These are phyloP conservation scores for Malacosoma neustria DNA, from an alignment of 2,888 invertebrate genomes.

Conservation along the genomic window DNA sequence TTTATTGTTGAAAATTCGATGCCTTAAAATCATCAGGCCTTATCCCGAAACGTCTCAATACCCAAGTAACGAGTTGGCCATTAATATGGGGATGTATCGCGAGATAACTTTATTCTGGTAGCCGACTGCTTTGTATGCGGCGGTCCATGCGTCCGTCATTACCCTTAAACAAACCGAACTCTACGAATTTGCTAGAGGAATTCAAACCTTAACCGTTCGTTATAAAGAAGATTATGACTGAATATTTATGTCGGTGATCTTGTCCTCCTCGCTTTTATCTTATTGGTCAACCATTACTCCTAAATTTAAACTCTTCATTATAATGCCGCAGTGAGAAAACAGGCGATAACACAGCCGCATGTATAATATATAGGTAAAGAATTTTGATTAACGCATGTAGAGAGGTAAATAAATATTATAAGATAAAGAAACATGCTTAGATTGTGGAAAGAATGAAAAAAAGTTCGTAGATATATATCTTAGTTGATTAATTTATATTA, in stretches of 20 bases:
- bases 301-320: conserved; percentile 75
- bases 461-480: background rate
- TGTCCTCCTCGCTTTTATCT: conserved; percentile 69
- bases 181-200: conserved; percentile 14
- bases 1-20: conserved; percentile 43
- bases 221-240: conserved; percentile 17
- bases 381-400: conserved; percentile 53
- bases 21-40: conserved; percentile 48
- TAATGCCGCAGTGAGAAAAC: conserved; percentile 68
- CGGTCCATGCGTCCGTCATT: conserved; percentile 70
- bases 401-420: conserved; percentile 33
- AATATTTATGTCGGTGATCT: conserved; percentile 28
- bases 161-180: conserved; percentile 37
- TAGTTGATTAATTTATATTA: background rate
- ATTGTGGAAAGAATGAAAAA: conserved; percentile 12
- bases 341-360: conserved; percentile 56
- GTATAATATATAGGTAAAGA: conserved; percentile 67
- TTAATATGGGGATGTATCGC: conserved; percentile 73
- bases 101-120: conserved; percentile 75
- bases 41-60: conserved; percentile 67
- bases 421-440: conserved; percentile 21
- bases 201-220: conserved; percentile 22
- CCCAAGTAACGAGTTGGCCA: conserved; percentile 72
- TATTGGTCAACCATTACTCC: conserved; percentile 73
- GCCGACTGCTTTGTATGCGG: conserved; percentile 72